Evolutionary conservation across 2,797 vertebrate genomes (phyloP).

Genomic region (Phoeniculus purpureus): DNA sequence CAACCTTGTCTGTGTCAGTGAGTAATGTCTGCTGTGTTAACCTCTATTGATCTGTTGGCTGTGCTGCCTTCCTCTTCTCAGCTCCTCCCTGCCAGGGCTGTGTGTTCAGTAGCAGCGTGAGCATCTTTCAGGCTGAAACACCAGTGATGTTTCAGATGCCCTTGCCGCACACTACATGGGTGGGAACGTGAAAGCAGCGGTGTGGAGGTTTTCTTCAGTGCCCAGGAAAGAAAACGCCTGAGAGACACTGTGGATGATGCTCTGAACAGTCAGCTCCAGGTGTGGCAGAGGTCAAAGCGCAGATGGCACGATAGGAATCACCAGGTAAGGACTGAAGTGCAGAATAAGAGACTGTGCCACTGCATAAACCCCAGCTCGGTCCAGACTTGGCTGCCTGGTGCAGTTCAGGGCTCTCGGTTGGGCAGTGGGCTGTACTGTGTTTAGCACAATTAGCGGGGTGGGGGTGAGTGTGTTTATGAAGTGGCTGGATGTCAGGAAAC

Average conservation of each 20-base stretch:
- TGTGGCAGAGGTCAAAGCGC: neutral
- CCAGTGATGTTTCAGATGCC: neutral
- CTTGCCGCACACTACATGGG: neutral
- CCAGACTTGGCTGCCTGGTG: neutral
- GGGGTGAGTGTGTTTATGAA: neutral
- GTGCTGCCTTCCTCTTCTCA: neutral
- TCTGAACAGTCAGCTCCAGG: neutral
- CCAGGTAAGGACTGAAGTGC: neutral
- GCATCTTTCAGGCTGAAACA: neutral
- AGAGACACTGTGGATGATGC: neutral
- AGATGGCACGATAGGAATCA: neutral
- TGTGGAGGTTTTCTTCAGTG: neutral
- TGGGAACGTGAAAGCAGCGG: neutral
- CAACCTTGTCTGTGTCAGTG: neutral
- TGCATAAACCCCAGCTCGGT: neutral
- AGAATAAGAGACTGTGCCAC: neutral
- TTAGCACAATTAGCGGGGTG: neutral
- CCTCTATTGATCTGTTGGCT: neutral
- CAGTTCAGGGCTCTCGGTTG: neutral
- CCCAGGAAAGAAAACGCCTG: neutral
- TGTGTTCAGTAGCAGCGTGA: neutral
- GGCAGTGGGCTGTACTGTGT: neutral
- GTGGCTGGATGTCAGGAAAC: neutral
- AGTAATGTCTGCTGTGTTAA: neutral
- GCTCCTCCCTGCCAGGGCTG: neutral